These are phyloP conservation scores for Lycopodina hypogea DNA, from an alignment of 37 sponge, comb jelly and placozoan genomes.

Conservation along the genomic window DNA sequence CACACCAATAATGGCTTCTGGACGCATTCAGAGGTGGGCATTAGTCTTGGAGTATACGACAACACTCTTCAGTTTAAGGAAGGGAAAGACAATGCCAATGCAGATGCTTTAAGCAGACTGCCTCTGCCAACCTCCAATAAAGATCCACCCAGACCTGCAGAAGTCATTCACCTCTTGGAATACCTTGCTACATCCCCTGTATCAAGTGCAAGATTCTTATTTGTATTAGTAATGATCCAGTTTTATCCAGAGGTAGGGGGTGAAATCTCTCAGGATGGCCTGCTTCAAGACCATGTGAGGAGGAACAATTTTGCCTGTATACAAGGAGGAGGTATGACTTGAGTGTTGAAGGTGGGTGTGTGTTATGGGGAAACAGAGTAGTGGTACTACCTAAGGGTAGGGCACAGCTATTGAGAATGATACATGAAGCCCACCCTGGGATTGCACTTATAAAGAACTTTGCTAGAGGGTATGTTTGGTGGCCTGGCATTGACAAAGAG, in stretches of 20 bases:
- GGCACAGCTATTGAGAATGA: background rate
- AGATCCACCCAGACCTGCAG: slow-evolving; percentile 2
- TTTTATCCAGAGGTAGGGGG: background rate
- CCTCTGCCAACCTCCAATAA: background rate
- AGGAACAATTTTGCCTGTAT: slow-evolving; percentile 1
- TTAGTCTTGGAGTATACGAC: too few species aligned
- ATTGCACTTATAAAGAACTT: slow-evolving; percentile 43
- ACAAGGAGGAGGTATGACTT: slow-evolving; percentile 8
- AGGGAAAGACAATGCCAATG: too few species aligned
- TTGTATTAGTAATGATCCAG: slow-evolving; percentile 2
- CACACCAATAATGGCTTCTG: too few species aligned
- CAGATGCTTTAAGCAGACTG: too few species aligned
- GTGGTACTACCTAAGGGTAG: slow-evolving; percentile 7
- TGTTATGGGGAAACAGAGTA: slow-evolving; percentile 50
- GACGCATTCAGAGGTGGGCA: too few species aligned
- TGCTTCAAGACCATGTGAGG: background rate
- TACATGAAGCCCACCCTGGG: slow-evolving; percentile 49
- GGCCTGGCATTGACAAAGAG: too few species aligned
- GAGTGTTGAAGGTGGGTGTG: slow-evolving; percentile 15
- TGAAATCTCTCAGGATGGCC: slow-evolving; percentile 14
- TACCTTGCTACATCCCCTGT: slow-evolving; percentile 1
- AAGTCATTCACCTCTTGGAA: slow-evolving; percentile 21
- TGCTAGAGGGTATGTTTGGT: too few species aligned
- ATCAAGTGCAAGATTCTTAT: slow-evolving; percentile 4
- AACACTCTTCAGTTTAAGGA: too few species aligned